These are phyloP conservation scores for Zosterops lateralis DNA, from an alignment of 2,113 vertebrate species.

Conservation along the genomic window DNA sequence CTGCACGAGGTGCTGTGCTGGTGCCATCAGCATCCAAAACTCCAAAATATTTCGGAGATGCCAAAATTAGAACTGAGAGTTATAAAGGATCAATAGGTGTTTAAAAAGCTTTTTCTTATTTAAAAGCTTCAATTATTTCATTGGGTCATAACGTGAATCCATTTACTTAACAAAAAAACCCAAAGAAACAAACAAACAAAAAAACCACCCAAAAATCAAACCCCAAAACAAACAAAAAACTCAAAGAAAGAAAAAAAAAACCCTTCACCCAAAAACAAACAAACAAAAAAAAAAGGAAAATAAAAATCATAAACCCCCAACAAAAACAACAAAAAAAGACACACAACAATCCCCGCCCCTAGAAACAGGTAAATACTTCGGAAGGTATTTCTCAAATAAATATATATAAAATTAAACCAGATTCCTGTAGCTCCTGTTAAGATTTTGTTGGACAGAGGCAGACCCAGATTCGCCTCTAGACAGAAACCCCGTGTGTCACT, in stretches of 20 bases:
- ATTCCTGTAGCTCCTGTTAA: not conserved
- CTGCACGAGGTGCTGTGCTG: not conserved
- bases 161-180: not conserved
- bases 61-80: not conserved
- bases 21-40: not conserved
- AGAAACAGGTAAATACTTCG: not conserved
- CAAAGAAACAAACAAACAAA: not conserved
- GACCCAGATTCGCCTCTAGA: not conserved
- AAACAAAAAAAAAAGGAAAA: accelerated
- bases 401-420: not conserved
- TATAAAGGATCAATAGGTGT: not conserved
- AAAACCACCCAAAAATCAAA: not conserved
- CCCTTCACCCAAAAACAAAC: not conserved
- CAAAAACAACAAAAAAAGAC: not conserved
- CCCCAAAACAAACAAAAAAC: not conserved
- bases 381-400: not conserved
- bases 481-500: not conserved
- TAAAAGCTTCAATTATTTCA: not conserved
- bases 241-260: not conserved
- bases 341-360: not conserved
- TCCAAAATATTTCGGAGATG: not conserved
- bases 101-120: not conserved
- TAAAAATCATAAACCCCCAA: not conserved
- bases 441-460: not conserved
- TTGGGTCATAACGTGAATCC: not conserved